Evolutionary conservation across 2,797 vertebrate genomes (phyloP), one percentile per base, ranked within the genome.

Genomic region (Fringilla coelebs): DNA sequence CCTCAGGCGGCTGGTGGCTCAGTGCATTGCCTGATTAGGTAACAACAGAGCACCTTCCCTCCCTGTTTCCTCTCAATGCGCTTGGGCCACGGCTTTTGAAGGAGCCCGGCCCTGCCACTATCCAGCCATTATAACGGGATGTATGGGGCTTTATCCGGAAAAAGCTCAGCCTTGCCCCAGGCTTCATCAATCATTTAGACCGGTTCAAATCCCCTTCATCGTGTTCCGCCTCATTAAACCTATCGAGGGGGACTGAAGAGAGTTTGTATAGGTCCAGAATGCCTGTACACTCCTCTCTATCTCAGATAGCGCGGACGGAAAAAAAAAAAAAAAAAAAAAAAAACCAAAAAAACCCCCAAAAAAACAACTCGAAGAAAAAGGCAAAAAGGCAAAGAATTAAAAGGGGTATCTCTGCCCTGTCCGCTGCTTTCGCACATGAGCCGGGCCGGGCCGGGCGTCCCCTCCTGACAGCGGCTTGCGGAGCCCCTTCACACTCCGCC

Each of bases 141-240:
- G 98, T 99, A 99, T 99, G 98, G 98, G 98, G 98, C 98, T 99
- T 99, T 99, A 99, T 99, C 98, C 98, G 97, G 98, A 97, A 98
- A 98, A 98, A 97, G 98, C 99, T 98, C 98, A 98, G 99, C 98
- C 98, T 99, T 99, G 99, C 99, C 99, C 99, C 98, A 98, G 96
- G 98, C 98, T 97, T 99, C 99, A 99, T 99, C 99, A 99, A 99
- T 99, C 99, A 99, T 99, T 98, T 98, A 98, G 98, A 98, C 98
- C 98, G 98, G 98, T 98, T 98, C 98, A 98, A 98, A 98, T 98
- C 98, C 98, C 98, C 99, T 98, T 98, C 97, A 98, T 96, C 95
- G 97, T 97, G 98, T 99, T 99, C 98, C 98, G 97, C 98, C 95
- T 99, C 99, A 99, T 99, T 99, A 98, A 98, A 97, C 98, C 97